These are phyloP conservation scores for Oreohelix idahoensis DNA, from an alignment of 1,140 invertebrate genomes.

Conservation along the genomic window DNA sequence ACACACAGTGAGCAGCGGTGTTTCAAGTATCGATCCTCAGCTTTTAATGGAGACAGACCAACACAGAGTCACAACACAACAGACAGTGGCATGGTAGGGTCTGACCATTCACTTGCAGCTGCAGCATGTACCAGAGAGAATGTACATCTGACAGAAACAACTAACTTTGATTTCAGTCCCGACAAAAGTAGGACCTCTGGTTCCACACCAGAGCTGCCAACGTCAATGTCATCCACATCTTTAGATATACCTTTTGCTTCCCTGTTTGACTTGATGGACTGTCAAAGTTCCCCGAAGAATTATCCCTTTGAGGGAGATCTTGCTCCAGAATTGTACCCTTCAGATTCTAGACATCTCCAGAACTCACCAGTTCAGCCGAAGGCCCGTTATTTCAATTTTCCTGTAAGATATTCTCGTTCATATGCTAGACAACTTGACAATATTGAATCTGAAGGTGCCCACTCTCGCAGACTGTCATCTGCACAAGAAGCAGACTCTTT, in stretches of 20 bases:
- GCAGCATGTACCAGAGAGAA: background rate
- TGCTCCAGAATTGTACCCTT: background rate
- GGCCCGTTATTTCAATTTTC: background rate
- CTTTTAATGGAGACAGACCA: background rate
- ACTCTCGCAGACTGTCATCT: no score
- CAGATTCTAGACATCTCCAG: background rate
- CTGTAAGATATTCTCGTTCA: background rate
- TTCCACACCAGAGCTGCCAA: slow-evolving; percentile 1
- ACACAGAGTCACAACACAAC: background rate
- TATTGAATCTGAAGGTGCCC: no score
- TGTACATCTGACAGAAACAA: no score
- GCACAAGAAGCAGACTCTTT: no score
- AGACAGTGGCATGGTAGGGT: background rate
- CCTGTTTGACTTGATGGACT: slow-evolving; percentile 9
- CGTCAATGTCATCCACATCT: background rate
- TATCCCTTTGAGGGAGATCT: background rate
- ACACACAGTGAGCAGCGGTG: no score
- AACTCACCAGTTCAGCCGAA: background rate
- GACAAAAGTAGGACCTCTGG: background rate
- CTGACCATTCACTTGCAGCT: background rate
- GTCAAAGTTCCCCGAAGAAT: background rate
- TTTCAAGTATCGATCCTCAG: no score
- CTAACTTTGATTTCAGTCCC: background rate
- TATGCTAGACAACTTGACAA: no score
- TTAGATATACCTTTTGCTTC: slow-evolving; percentile 10